phyloP scores from a whole-genome alignment of 2,888 invertebrate species.

The Polietes domitor region DNA sequence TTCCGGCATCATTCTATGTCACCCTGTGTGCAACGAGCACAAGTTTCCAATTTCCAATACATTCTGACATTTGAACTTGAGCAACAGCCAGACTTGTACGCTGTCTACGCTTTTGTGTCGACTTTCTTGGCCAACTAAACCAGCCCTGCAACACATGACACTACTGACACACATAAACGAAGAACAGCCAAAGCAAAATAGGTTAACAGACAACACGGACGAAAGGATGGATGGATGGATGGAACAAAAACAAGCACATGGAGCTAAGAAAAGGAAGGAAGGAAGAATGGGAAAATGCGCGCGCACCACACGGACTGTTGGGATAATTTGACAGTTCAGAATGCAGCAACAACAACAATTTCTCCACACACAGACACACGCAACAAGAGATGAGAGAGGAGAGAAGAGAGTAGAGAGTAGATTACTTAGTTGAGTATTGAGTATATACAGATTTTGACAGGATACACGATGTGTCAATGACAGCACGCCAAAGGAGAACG shows the following conservation, averaged over 20 bases:
- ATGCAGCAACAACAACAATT: not conserved
- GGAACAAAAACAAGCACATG: conserved; percentile 39
- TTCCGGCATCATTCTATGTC: not conserved
- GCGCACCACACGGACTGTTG: conserved; percentile 59
- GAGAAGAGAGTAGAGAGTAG: not conserved
- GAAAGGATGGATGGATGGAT: not conserved
- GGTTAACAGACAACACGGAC: conserved; percentile 1
- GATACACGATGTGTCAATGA: conserved; percentile 17
- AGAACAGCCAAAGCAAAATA: not conserved
- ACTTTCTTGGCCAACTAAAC: not conserved
- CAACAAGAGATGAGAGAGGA: not conserved
- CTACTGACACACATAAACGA: conserved; percentile 59
- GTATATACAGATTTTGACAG: conserved; percentile 33
- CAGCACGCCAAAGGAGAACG: not conserved
- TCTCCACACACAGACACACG: not conserved
- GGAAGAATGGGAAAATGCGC: conserved; percentile 43
- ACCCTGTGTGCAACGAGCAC: not conserved
- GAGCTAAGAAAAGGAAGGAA: not conserved
- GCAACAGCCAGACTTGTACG: not conserved
- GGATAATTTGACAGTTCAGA: conserved; percentile 37
- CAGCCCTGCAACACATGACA: conserved; percentile 50
- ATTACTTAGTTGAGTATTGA: not conserved
- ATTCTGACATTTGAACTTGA: conserved; percentile 33
- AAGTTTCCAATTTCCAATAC: conserved; percentile 1
- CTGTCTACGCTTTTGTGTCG: not conserved